Evolutionary conservation across 2,113 vertebrate species (phyloP), one percentile per base, ranked within the genome.

Genomic region (Pionites leucogaster): DNA sequence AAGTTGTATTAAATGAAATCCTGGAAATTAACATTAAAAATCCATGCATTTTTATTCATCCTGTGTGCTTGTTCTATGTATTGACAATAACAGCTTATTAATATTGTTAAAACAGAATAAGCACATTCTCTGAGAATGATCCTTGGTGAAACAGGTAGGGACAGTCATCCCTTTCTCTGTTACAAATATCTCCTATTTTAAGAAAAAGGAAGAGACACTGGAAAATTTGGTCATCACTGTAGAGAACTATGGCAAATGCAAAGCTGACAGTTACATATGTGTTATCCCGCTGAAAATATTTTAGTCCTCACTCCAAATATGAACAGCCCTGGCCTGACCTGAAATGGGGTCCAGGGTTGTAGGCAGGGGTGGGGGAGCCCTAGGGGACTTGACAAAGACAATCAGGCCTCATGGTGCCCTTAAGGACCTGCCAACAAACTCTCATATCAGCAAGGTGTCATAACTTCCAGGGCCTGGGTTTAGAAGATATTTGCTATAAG

Each of bases 11-110:
- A 63, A 91, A 86, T 44, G 50, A 90, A 80, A 47, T 62, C 11
- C 20, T 78, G 14, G 31, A 87, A 94, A 72, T 44, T 33, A 80
- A 46, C 41, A 59, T 70, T 69, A 87, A 72, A 88, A 86, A 41
- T 64, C 10, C 25, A 65, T 14, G 8, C 19, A 63, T 41, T 86
- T 85, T 78, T 80, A 8, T n/a, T 72, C 13, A n/a, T 67, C 11
- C 8, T 62, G 3, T 19, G 7, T 37, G 2, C 7, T 82, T 91
- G 4, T 63, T 94, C 46, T 3, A 0, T 57, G 18, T 59, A 10
- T 22, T 37, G 18, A 31, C 5, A 41, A 20, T 31, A 74, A 63
- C 27, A 88, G 10, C 7, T 80, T 72, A 60, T 37, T 53, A 65
- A 39, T 74, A 46, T 5, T 50, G 6, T 46, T 86, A 46, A 60